A percentile compares a stretch with the other conserved stretches of the same genome.
These are phyloP conservation scores for Meriones unguiculatus DNA, from an alignment of 2,113 vertebrate species.

Conservation along the genomic window DNA sequence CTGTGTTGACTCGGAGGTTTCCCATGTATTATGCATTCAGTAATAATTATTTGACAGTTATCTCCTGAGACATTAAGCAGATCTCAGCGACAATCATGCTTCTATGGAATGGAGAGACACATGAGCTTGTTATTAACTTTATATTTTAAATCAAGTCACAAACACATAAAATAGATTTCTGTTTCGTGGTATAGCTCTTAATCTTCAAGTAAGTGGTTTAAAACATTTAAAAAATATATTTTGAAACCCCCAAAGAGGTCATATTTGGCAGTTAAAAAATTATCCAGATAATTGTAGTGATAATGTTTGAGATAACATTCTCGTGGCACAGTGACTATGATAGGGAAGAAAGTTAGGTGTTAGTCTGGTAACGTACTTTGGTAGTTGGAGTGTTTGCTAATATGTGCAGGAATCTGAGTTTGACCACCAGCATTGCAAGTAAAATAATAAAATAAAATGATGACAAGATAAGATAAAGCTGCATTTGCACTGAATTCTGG, in stretches of 20 bases:
- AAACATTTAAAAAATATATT: background rate
- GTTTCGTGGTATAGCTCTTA: background rate
- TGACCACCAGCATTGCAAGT: background rate
- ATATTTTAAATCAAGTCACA: slow-evolving; percentile 21
- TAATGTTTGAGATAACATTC: background rate
- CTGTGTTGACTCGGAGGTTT: background rate
- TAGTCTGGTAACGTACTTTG: background rate
- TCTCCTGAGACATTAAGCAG: background rate
- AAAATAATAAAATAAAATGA: background rate
- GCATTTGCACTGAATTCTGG: background rate
- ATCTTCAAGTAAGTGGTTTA: background rate
- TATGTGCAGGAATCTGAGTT: background rate
- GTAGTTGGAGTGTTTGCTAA: background rate
- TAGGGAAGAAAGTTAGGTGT: background rate
- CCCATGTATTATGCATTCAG: background rate
- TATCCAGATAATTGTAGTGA: background rate
- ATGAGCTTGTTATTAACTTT: background rate
- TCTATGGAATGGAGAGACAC: background rate
- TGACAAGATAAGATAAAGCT: background rate
- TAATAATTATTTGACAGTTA: background rate
- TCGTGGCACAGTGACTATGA: background rate
- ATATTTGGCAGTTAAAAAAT: background rate
- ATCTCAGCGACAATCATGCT: background rate
- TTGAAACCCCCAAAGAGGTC: background rate
- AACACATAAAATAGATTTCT: background rate